phyloP scores from a whole-genome alignment of 2,113 vertebrate species.

The Cisticola juncidis region DNA sequence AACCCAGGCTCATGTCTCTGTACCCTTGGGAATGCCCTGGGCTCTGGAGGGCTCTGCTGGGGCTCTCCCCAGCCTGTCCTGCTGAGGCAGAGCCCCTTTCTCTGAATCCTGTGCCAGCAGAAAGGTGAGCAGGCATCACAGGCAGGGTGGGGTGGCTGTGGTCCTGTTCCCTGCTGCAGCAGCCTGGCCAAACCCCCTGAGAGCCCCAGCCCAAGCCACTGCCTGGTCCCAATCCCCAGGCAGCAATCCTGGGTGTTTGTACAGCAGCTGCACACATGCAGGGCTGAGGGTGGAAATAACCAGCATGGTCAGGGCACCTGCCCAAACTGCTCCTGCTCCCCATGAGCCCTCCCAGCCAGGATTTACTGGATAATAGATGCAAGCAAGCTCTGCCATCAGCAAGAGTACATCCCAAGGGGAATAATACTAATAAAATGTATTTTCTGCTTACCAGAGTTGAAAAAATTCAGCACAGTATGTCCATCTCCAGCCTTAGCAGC shows the following conservation, averaged over 20 bases:
- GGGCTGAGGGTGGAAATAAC: neutral
- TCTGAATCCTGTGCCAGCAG: neutral
- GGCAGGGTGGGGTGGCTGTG: neutral
- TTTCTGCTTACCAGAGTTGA: slow-evolving; percentile 17
- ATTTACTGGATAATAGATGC: neutral
- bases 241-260: neutral
- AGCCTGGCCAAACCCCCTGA: neutral
- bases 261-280: neutral
- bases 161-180: neutral
- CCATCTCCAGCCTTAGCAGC: neutral
- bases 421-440: neutral
- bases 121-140: rapidly evolving
- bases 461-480: neutral
- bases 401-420: neutral
- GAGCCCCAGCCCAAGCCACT: neutral
- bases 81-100: neutral
- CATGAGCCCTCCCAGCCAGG: neutral
- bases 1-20: rapidly evolving
- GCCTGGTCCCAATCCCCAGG: neutral
- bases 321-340: rapidly evolving
- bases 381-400: neutral
- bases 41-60: rapidly evolving
- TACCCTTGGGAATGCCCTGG: neutral
- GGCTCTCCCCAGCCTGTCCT: neutral
- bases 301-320: neutral